Percentiles rank a stretch among this genome's conserved stretches.
Conservation (phyloP, 2,888 invertebrate genomes). For the Cosmia trapezina region DNA sequence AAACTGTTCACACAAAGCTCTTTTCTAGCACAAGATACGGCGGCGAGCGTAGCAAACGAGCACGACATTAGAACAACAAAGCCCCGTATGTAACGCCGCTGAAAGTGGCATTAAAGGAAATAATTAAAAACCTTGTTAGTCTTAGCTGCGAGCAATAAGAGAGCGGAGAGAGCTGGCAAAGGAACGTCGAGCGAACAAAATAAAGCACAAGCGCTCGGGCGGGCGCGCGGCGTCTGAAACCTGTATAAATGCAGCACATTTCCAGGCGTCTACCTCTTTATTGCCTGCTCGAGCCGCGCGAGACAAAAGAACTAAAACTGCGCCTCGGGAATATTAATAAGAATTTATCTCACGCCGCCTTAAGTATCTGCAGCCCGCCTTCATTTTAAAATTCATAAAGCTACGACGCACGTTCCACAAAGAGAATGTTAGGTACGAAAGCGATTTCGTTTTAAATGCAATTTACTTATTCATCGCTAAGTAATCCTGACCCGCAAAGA, state of each 20-base stretch:
- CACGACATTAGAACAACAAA: constrained; percentile 70
- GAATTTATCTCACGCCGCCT: constrained; percentile 79
- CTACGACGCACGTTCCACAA: constrained; percentile 62
- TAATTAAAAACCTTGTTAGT: constrained; percentile 90
- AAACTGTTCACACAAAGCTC: constrained; percentile 46
- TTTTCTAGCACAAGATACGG: constrained; percentile 41
- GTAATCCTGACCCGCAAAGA: constrained; percentile 75
- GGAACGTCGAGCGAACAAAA: constrained; percentile 83
- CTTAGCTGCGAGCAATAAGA: constrained; percentile 85
- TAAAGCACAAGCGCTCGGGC: constrained; percentile 77
- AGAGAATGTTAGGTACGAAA: constrained; percentile 66
- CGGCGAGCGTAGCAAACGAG: constrained; percentile 48
- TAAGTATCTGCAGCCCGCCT: constrained; percentile 69
- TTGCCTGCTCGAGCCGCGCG: constrained; percentile 79
- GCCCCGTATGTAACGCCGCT: constrained; percentile 74
- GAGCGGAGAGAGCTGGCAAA: constrained; percentile 84
- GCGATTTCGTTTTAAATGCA: constrained; percentile 74
- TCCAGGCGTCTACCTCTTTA: constrained; percentile 86
- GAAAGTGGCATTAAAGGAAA: constrained; percentile 88
- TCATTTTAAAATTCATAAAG: constrained; percentile 77
- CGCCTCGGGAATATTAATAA: constrained; percentile 85
- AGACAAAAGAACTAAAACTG: constrained; percentile 86
- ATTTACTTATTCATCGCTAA: constrained; percentile 78
- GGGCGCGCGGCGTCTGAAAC: constrained; percentile 74
- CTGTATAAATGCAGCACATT: constrained; percentile 88